Evolutionary conservation across 2,113 vertebrate genomes (phyloP).

Genomic region (Labeo catla): DNA sequence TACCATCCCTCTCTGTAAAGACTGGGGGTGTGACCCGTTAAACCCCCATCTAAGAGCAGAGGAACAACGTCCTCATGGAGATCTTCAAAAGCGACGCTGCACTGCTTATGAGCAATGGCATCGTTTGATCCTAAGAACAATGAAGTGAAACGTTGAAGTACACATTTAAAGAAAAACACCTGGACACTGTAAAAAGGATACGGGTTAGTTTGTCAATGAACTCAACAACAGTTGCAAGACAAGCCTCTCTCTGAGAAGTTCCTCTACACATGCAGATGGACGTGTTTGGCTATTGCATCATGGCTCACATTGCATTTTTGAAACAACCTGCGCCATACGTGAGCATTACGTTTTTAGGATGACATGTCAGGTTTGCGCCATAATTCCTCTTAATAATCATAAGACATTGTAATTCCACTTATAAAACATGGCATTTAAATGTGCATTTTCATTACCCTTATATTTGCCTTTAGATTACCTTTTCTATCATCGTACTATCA

Average conservation of each 20-base stretch:
- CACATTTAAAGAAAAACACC: conserved; percentile 28
- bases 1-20: not conserved
- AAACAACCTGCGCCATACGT: not conserved
- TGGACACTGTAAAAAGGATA: not conserved
- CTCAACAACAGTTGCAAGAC: not conserved
- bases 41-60: not conserved
- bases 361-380: not conserved
- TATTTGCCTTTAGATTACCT: not conserved
- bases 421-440: not conserved
- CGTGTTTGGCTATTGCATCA: not conserved
- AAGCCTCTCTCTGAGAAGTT: not conserved
- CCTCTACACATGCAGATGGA: not conserved
- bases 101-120: not conserved
- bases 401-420: not conserved
- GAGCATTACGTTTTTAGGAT: not conserved
- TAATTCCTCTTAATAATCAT: not conserved
- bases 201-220: not conserved
- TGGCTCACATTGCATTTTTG: not conserved
- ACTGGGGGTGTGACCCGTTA: not conserved
- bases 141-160: conserved; percentile 11
- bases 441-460: not conserved
- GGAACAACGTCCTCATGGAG: conserved; percentile 15
- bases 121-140: not conserved
- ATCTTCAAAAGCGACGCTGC: not conserved
- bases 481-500: not conserved